Evolutionary conservation across 2,888 invertebrate genomes (phyloP), one percentile per base, ranked within the genome.

Genomic region (Cosmorhoe ocellata): DNA sequence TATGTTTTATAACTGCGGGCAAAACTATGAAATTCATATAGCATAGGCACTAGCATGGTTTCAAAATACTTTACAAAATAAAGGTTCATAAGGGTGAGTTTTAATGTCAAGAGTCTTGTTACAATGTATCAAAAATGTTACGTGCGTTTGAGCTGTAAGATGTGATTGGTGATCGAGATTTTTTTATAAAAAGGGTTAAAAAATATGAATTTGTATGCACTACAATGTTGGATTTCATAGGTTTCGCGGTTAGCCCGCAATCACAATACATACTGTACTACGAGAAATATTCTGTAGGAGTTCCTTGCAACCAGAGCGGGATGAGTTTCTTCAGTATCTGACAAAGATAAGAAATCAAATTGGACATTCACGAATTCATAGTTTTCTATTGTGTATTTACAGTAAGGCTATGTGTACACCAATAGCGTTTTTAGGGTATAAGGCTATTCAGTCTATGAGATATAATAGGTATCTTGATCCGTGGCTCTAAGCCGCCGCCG

Each of bases 241-340:
- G 33, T 40, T 28, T 48, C 44, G 48, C 53, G 53, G 53, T 31
- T 41, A 13, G 31, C 40, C 47, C 53, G 53, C 53, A 48, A 37
- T 48, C 32, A 53, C 43, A 39, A 52, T 53, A 53, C 53, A 53
- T 53, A 53, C 52, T 48, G 50, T 39, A 44, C 44, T 53, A 53
- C 27, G 53, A 53, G 48, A 14, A 53, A 53, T 53, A 53, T 39
- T 53, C 53, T 41, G 53, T 53, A 27, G 53, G 53, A 24, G 53
- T 53, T 41, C 53, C 53, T 53, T 53, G 53, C 53, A 53, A 53
- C 53, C 53, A 53, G 36, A 53, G 53, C 44, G 53, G 53, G 53
- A 53, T 53, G 30, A 53, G 53, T 49, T 48, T 53, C 53, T 53
- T 53, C 53, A 53, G 48, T 36, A 53, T 53, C 53, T 53, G 53